A percentile compares a stretch with the other conserved stretches of the same genome.
phyloP scores from a whole-genome alignment of 2,113 vertebrate genomes.

The Isichthys henryi region DNA sequence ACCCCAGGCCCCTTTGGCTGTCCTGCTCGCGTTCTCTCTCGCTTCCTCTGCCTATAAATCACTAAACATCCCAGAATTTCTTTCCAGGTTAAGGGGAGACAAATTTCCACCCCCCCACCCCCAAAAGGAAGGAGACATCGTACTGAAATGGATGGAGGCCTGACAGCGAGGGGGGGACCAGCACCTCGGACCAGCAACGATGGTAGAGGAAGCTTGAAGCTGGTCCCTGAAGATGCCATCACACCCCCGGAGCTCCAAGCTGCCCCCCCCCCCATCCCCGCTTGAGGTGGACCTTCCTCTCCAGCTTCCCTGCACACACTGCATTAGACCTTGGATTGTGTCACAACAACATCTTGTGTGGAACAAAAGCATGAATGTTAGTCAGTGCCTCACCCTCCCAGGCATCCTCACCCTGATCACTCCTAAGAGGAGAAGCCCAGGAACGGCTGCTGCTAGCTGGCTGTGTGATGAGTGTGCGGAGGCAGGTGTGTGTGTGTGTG shows the following conservation, averaged over 20 bases:
- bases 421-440: background rate
- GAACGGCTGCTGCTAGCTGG: background rate
- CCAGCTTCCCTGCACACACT: background rate
- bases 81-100: background rate
- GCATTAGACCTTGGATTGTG: background rate
- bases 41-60: background rate
- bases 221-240: background rate
- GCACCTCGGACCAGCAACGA: background rate
- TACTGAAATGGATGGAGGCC: background rate
- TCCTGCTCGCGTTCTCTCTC: background rate
- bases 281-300: background rate
- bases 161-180: background rate
- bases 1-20: background rate
- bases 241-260: background rate
- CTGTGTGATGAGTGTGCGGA: background rate
- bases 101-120: background rate
- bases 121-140: background rate
- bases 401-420: background rate
- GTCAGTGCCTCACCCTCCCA: background rate
- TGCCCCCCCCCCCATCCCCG: background rate
- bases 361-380: background rate
- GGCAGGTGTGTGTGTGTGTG: background rate
- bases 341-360: background rate
- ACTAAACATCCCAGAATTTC: background rate
- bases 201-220: background rate